These are phyloP conservation scores for Coccyzus lansbergi DNA, from an alignment of 2,797 vertebrate genomes.

Conservation along the genomic window DNA sequence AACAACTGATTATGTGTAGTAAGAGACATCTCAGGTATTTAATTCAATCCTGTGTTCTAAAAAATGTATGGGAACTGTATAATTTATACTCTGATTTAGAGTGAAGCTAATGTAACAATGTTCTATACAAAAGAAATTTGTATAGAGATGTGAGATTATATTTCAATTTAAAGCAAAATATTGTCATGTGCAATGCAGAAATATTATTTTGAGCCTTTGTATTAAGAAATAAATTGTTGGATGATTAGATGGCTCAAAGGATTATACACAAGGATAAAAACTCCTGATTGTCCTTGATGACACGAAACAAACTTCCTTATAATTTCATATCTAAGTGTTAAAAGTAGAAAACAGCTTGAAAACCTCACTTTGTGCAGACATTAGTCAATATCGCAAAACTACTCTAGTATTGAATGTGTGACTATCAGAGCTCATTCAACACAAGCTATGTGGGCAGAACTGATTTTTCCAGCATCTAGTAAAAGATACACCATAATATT, in stretches of 20 bases:
- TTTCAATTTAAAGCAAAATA: conserved; percentile 36
- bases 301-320: background rate
- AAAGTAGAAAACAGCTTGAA: background rate
- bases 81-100: conserved; percentile 26
- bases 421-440: background rate
- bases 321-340: background rate
- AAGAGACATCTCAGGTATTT: background rate
- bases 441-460: background rate
- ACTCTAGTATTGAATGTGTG: rapidly evolving
- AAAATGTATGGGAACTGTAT: background rate
- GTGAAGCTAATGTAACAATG: background rate
- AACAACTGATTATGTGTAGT: background rate
- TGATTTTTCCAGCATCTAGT: background rate
- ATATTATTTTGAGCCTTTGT: background rate
- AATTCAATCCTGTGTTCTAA: background rate
- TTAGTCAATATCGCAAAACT: background rate
- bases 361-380: background rate
- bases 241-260: background rate
- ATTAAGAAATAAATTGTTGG: conserved; percentile 23
- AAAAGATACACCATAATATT: background rate
- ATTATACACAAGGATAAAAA: conserved; percentile 12
- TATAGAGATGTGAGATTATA: background rate
- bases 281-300: background rate
- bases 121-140: too few species aligned
- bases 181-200: background rate